These are phyloP conservation scores for Orius insidiosus DNA, from an alignment of 1,140 invertebrate genomes.

Conservation along the genomic window DNA sequence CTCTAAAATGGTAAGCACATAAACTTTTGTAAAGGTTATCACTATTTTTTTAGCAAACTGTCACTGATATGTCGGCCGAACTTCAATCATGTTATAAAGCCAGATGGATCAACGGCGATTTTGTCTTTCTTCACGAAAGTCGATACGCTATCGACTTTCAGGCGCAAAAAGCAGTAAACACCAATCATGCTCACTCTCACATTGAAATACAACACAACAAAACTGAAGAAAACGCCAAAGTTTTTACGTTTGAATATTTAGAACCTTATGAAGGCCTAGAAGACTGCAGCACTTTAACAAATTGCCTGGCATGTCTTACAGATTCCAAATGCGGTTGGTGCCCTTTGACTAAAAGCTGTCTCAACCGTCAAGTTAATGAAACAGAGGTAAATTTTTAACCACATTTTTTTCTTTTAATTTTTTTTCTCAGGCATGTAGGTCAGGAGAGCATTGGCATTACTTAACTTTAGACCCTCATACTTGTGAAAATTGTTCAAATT, in stretches of 20 bases:
- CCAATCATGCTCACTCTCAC: constrained; percentile 45
- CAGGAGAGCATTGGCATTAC: constrained; percentile 47
- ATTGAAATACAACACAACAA: constrained; percentile 62
- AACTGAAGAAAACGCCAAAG: constrained; percentile 49
- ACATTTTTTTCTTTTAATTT: background rate
- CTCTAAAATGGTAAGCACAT: background rate
- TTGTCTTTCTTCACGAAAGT: constrained; percentile 31
- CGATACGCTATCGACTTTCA: constrained; percentile 55
- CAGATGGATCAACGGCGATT: constrained; percentile 36
- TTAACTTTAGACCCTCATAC: constrained; percentile 58
- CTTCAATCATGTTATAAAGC: constrained; percentile 38
- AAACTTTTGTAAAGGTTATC: background rate
- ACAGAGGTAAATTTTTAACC: constrained; percentile 20
- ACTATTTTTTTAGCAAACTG: constrained; percentile 27
- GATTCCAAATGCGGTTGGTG: constrained; percentile 84
- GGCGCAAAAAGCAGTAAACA: constrained; percentile 33
- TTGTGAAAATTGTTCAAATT: constrained; percentile 74
- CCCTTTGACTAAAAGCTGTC: constrained; percentile 31
- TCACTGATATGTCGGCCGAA: constrained; percentile 47
- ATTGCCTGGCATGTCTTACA: constrained; percentile 72
- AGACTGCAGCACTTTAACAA: constrained; percentile 57
- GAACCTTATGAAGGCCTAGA: constrained; percentile 66
- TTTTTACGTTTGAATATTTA: constrained; percentile 74
- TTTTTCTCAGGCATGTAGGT: constrained; percentile 11
- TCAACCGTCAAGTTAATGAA: constrained; percentile 24